Conservation (phyloP, 2,113 vertebrate species). For the Centropus bengalensis region DNA sequence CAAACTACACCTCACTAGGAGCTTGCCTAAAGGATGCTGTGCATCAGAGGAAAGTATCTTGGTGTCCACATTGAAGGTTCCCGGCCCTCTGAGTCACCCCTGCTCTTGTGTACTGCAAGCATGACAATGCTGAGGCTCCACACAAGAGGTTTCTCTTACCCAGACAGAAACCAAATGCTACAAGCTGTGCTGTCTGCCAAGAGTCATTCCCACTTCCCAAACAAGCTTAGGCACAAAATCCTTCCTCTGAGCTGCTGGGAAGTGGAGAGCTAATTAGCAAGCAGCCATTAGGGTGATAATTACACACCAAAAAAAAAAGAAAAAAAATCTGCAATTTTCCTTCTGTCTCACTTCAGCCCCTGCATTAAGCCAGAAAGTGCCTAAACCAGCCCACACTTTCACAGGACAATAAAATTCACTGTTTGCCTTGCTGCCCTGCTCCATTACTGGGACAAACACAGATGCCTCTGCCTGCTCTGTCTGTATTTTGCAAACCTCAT, state of each 20-base stretch:
- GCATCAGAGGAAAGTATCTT: not conserved
- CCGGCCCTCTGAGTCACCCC: not conserved
- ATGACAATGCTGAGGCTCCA: not conserved
- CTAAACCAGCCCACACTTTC: not conserved
- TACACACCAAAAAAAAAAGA: not conserved
- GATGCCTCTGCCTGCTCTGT: not conserved
- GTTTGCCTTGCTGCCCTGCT: not conserved
- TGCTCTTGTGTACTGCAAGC: not conserved
- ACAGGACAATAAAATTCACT: not conserved
- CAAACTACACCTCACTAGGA: not conserved
- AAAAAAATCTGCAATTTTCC: not conserved
- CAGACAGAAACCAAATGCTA: not conserved
- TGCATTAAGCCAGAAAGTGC: not conserved
- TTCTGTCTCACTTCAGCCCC: constrained; percentile 26
- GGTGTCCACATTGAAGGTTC: not conserved
- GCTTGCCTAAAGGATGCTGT: not conserved
- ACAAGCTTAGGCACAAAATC: constrained; percentile 19
- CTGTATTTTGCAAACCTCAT: not conserved
- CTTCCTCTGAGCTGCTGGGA: not conserved
- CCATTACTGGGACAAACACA: not conserved
- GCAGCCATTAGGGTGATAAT: constrained; percentile 1
- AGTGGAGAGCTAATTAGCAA: constrained; percentile 27
- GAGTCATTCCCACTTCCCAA: not conserved
- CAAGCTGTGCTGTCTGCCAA: not conserved
- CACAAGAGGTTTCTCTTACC: not conserved